phyloP scores from a whole-genome alignment of 2,797 vertebrate genomes.

The Mormyrus hasselquistii region DNA sequence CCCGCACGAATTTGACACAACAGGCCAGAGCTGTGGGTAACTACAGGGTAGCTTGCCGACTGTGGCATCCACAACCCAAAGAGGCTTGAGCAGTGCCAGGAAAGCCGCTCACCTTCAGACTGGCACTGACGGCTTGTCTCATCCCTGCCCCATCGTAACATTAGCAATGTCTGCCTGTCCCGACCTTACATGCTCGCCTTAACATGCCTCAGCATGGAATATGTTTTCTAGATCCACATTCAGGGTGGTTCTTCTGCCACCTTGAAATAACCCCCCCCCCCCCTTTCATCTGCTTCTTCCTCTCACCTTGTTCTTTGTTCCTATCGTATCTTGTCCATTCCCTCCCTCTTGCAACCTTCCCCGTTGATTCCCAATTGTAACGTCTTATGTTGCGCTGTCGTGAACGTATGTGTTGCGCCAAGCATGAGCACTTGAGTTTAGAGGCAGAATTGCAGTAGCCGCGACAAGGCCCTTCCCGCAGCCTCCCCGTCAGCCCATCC shows the following conservation, averaged over 20 bases:
- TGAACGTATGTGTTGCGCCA: slow-evolving; percentile 48
- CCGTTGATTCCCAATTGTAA: slow-evolving; percentile 23
- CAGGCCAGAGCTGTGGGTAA: slow-evolving; percentile 1
- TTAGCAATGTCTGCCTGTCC: slow-evolving; percentile 70
- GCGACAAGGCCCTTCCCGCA: slow-evolving; percentile 43
- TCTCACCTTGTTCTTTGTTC: background rate
- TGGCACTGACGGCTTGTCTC: slow-evolving; percentile 65
- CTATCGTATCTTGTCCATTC: slow-evolving; percentile 25
- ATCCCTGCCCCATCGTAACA: slow-evolving; percentile 45
- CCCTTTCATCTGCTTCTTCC: slow-evolving; percentile 24
- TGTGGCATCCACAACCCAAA: slow-evolving; percentile 21
- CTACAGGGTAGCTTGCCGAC: slow-evolving; percentile 7
- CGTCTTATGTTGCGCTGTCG: slow-evolving; percentile 47
- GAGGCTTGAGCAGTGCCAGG: background rate
- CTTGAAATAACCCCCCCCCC: slow-evolving; percentile 28
- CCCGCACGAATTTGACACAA: background rate
- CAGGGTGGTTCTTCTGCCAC: slow-evolving; percentile 20
- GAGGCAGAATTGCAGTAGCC: slow-evolving; percentile 50
- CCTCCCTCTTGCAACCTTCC: slow-evolving; percentile 28
- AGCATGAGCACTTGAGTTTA: slow-evolving; percentile 36
- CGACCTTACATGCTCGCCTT: slow-evolving; percentile 63
- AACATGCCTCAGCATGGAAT: slow-evolving; percentile 78
- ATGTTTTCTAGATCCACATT: slow-evolving; percentile 23
- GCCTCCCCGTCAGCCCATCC: slow-evolving; percentile 49
- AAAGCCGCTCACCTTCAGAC: background rate